These are phyloP conservation scores for Stenodera caucasica DNA, from an alignment of 2,888 invertebrate species.

Conservation along the genomic window DNA sequence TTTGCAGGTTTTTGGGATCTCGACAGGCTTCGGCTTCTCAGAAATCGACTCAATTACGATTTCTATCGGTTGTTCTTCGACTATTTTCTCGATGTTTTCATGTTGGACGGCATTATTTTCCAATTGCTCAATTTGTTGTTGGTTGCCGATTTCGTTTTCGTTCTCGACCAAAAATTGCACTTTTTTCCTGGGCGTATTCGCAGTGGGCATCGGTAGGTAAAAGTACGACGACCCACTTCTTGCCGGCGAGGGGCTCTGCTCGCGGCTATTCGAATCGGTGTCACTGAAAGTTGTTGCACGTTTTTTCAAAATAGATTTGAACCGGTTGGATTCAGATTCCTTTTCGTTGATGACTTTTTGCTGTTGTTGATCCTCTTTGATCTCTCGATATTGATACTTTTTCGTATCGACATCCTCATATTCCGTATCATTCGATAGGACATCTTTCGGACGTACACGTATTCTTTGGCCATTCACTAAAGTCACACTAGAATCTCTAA, in stretches of 20 bases:
- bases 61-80: too few species aligned
- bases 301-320: conserved; percentile 63
- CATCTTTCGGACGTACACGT: conserved; percentile 49
- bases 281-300: conserved; percentile 53
- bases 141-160: conserved; percentile 46
- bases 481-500: conserved; percentile 43
- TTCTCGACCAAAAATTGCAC: conserved; percentile 74
- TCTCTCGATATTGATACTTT: conserved; percentile 14
- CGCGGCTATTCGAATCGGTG: conserved; percentile 47
- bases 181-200: conserved; percentile 63
- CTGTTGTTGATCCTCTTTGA: conserved; percentile 23
- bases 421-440: conserved; percentile 40
- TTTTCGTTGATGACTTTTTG: conserved; percentile 42
- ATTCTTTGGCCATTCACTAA: conserved; percentile 54
- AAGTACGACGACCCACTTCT: conserved; percentile 62
- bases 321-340: conserved; percentile 44
- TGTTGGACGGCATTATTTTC: too few species aligned
- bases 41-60: too few species aligned
- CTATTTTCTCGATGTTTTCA: conserved; percentile 16
- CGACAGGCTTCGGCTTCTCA: too few species aligned
- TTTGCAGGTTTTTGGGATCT: conserved; percentile 35
- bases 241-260: conserved; percentile 48
- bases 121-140: not conserved
- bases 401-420: conserved; percentile 47
- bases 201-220: conserved; percentile 62